A percentile compares a stretch with the other conserved stretches of the same genome.
These are phyloP conservation scores for Hemiscyllium ocellatum DNA, from an alignment of 2,113 vertebrate genomes.

Conservation along the genomic window DNA sequence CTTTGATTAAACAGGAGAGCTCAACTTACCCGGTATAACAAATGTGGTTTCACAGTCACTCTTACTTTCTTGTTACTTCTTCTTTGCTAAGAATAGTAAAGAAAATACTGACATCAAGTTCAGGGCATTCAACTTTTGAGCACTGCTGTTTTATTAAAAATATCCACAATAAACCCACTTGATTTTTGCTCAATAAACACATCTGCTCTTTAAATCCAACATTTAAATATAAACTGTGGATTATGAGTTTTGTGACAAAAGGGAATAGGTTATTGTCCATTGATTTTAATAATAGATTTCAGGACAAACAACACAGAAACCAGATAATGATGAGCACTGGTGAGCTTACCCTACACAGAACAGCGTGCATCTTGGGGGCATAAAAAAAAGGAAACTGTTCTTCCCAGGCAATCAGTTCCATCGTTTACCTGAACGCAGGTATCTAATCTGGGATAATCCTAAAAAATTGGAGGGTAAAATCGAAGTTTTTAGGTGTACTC, in stretches of 20 bases:
- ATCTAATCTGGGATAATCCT: neutral
- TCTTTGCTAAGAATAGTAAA: slow-evolving; percentile 62
- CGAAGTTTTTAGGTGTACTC: neutral
- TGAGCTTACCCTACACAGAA: neutral
- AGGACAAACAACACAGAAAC: neutral
- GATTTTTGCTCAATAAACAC: neutral
- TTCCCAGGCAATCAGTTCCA: neutral
- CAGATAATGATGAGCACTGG: neutral
- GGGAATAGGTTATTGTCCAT: neutral
- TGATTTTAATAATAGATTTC: neutral
- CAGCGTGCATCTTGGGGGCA: neutral
- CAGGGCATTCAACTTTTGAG: neutral
- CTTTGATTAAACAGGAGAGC: neutral
- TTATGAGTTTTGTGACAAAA: neutral
- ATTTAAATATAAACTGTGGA: neutral
- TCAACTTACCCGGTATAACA: slow-evolving; percentile 82
- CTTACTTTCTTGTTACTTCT: slow-evolving; percentile 88
- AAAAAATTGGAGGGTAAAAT: neutral
- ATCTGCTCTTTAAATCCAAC: slow-evolving; percentile 6
- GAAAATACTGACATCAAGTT: neutral
- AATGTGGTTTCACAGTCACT: slow-evolving; percentile 91
- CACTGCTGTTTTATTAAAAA: slow-evolving; percentile 8
- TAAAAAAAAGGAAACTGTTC: too few relatives aligned
- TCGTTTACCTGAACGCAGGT: neutral
- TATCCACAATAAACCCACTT: neutral